phyloP scores from a whole-genome alignment of 1,140 invertebrate species.

The Drosophila nebulosa region DNA sequence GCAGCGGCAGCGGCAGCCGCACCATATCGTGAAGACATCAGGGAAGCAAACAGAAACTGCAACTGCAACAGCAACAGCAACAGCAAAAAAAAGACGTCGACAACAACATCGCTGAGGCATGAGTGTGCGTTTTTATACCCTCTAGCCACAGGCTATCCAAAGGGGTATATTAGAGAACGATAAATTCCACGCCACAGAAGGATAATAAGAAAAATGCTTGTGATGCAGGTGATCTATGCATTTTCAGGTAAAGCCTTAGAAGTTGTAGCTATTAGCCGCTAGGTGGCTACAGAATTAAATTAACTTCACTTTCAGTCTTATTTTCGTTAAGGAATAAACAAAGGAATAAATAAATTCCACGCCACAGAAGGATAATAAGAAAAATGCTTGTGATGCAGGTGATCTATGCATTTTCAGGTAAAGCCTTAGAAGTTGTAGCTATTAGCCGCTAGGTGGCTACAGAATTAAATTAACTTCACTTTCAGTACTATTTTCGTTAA shows the following conservation, averaged over 20 bases:
- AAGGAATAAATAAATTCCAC: not conserved
- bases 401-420: too few species aligned
- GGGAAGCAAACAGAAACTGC: constrained; percentile 9
- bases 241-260: not conserved
- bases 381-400: too few species aligned
- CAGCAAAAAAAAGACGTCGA: constrained; percentile 31
- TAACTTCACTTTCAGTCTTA: too few species aligned
- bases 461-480: too few species aligned
- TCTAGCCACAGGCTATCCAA: not conserved
- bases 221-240: too few species aligned
- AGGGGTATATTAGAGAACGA: not conserved
- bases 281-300: too few species aligned
- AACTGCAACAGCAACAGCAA: constrained; percentile 8
- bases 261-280: too few species aligned
- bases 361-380: too few species aligned
- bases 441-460: too few species aligned
- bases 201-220: too few species aligned
- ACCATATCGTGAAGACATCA: constrained; percentile 56
- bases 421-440: not conserved
- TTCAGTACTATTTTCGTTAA: too few species aligned
- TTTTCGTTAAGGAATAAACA: too few species aligned
- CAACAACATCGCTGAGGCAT: constrained; percentile 42
- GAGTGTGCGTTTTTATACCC: constrained; percentile 33
- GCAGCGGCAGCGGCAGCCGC: constrained; percentile 21
- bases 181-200: not conserved